phyloP scores from a whole-genome alignment of 2,888 invertebrate species.

The Empis stercorea region DNA sequence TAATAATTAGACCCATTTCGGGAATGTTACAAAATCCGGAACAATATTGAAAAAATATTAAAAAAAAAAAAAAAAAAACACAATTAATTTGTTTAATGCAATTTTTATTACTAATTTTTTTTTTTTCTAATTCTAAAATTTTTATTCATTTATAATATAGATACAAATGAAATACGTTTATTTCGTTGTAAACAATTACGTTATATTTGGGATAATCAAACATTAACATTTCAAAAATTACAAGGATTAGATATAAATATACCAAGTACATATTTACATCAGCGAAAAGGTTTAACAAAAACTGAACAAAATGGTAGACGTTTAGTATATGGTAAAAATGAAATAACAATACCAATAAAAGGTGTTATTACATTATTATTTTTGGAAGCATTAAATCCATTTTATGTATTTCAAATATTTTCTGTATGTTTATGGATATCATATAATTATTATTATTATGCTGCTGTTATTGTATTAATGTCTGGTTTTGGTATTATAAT shows the following conservation, averaged over 20 bases:
- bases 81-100: not conserved
- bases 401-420: constrained; percentile 91
- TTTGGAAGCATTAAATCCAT: constrained; percentile 80
- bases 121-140: not conserved
- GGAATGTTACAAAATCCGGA: too few species aligned
- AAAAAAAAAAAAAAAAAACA: too few species aligned
- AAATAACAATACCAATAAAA: constrained; percentile 69
- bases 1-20: too few species aligned
- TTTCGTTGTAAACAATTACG: constrained; percentile 75
- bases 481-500: constrained; percentile 71
- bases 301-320: constrained; percentile 40
- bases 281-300: constrained; percentile 25
- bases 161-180: constrained; percentile 44
- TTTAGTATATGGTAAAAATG: constrained; percentile 70
- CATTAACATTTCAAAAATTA: constrained; percentile 54
- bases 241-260: constrained; percentile 53
- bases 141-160: constrained; percentile 28
- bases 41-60: too few species aligned
- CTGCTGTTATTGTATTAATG: constrained; percentile 73
- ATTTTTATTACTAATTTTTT: not conserved
- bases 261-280: constrained; percentile 29
- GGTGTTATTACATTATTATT: constrained; percentile 57
- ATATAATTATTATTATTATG: constrained; percentile 84
- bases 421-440: constrained; percentile 80
- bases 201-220: constrained; percentile 64